Evolutionary conservation across 2,113 vertebrate species (phyloP).

Genomic region (Amia ocellicauda): DNA sequence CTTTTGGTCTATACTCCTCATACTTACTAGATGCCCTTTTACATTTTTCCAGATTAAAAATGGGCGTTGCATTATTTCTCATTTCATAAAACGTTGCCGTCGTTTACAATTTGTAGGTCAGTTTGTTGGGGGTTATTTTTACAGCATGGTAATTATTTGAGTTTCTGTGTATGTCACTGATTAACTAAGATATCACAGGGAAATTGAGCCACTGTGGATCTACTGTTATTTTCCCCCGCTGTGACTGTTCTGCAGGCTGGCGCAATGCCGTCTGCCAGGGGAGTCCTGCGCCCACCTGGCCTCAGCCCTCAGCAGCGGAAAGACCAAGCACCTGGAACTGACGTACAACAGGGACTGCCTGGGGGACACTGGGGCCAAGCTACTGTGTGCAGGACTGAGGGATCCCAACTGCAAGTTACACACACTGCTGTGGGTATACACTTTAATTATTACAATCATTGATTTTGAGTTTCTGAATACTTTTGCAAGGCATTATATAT

Average conservation of each 20-base stretch:
- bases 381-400: conserved; percentile 43
- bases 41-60: no score
- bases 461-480: neutral
- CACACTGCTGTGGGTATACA: conserved; percentile 38
- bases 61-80: no score
- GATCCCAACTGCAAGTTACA: conserved; percentile 34
- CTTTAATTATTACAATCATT: neutral
- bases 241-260: conserved; percentile 39
- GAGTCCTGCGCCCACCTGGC: conserved; percentile 43
- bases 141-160: no score
- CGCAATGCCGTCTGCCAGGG: conserved; percentile 26
- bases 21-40: no score
- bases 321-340: conserved; percentile 39
- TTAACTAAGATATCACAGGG: no score
- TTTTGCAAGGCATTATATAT: no score
- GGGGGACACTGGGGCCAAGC: conserved; percentile 36
- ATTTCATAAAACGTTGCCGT: no score
- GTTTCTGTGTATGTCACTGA: no score
- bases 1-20: no score
- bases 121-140: no score
- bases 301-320: conserved; percentile 45
- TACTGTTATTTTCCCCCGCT: neutral
- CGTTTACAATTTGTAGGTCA: no score
- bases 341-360: conserved; percentile 17
- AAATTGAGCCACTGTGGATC: neutral